phyloP scores from a whole-genome alignment of 2,113 vertebrate species.

The Tachysurus fulvidraco region DNA sequence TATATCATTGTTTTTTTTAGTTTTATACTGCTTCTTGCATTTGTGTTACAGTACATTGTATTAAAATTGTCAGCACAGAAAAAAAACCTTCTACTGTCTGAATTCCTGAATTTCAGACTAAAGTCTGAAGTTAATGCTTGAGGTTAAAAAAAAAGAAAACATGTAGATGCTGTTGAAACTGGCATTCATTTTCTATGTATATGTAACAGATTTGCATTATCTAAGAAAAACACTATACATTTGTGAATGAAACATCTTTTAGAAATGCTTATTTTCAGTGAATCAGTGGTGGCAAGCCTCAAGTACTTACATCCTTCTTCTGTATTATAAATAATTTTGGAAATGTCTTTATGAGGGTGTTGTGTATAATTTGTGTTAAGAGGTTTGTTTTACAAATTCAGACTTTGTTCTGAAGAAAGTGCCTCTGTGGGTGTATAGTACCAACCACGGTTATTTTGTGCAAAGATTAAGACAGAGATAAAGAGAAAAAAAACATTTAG shows the following conservation, averaged over 20 bases:
- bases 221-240: not conserved
- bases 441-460: not conserved
- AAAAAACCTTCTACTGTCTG: too few relatives aligned
- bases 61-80: too few relatives aligned
- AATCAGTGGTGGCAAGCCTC: not conserved
- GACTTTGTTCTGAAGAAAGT: not conserved
- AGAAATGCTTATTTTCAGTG: not conserved
- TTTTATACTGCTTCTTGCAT: not conserved
- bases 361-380: slow-evolving; percentile 3
- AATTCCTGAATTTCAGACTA: too few relatives aligned
- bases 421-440: not conserved
- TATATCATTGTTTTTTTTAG: not conserved
- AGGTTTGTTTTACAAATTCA: not conserved
- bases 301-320: not conserved
- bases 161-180: not conserved
- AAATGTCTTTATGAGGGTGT: not conserved
- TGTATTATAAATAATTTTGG: not conserved
- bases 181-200: not conserved
- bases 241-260: not conserved
- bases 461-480: not conserved
- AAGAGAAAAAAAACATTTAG: not conserved
- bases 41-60: too few relatives aligned
- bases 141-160: too few relatives aligned
- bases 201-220: not conserved
- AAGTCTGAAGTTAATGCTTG: too few relatives aligned